A percentile compares a stretch with the other conserved stretches of the same genome.
Evolutionary conservation across 1,140 invertebrate species (phyloP).

Genomic region (Matsumurasca onukii): DNA sequence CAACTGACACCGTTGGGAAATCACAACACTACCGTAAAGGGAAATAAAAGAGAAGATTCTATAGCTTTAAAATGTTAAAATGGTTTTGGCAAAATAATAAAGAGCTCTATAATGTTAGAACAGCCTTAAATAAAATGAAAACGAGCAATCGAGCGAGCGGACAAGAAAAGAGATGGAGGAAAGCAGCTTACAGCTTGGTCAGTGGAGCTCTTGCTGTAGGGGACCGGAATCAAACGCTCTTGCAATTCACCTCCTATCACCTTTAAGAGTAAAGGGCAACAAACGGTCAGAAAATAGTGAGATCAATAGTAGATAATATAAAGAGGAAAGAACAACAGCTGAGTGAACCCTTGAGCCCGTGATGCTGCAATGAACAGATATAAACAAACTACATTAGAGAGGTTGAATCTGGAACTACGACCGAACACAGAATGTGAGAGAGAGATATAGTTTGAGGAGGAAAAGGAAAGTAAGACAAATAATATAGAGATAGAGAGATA

Average conservation of each 20-base stretch:
- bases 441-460: not conserved
- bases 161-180: conserved; percentile 52
- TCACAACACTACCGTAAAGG: not conserved
- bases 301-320: conserved; percentile 35
- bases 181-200: conserved; percentile 96
- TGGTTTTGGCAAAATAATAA: not conserved
- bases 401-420: conserved; percentile 3
- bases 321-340: conserved; percentile 31
- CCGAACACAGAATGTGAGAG: not conserved
- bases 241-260: conserved; percentile 99
- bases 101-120: conserved; percentile 16
- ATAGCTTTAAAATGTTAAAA: not conserved
- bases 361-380: conserved; percentile 20
- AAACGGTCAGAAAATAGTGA: conserved; percentile 34
- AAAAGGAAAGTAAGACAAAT: not conserved
- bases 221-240: conserved; percentile 98
- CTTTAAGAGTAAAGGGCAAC: conserved; percentile 85
- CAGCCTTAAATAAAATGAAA: conserved; percentile 34
- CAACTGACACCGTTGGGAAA: not conserved
- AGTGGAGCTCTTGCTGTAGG: conserved; percentile 99
- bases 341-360: conserved; percentile 12
- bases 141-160: conserved; percentile 39
- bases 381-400: conserved; percentile 14
- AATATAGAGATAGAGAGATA: not conserved
- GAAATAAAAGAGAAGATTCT: not conserved